Evolutionary conservation across 2,797 vertebrate species (phyloP), one percentile per base, ranked within the genome.

Genomic region (Leptodactylus fallax): DNA sequence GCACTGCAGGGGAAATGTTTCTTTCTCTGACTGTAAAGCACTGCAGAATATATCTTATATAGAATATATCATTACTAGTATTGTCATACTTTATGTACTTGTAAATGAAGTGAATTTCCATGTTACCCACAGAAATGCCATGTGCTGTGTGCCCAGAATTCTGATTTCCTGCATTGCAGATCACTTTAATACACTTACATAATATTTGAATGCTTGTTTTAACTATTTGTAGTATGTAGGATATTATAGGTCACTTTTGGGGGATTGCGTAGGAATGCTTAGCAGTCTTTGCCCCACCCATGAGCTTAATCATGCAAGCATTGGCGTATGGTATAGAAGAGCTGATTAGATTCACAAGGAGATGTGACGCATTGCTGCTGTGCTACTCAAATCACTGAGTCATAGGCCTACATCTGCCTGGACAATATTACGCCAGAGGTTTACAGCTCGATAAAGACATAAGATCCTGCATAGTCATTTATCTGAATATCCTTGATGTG

Each of bases 351-450:
- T 83, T 21, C 61, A 27, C n/a, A 51, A 49, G 25, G 23, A 77
- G 79, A 65, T 78, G 63, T 87, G 85, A 69, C 85, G 85, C 88
- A 89, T 83, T 89, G 88, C 88, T 89, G 88, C 53, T 79, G 21
- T 79, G 74, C 55, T 69, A 7, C 71, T 60, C 36, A 19, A 69
- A 89, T 55, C 84, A 71, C 84, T 86, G 88, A 82, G 78, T 89
- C 88, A 89, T 4, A 47, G 87, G 78, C 87, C 83, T 78, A 47
- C 27, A 56, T 25, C 45, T n/a, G 16, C 49, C 36, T 7, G 27
- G 19, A 81, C 60, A 51, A 78, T 71, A 51, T 83, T 86, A 81
- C 53, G 63, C n/a, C 71, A 76, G 67, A 79, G 87, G 1, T 27
- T 78, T 69, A 65, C 53, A n/a, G 45, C 61, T 12, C 45, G 53